Base-by-base conservation (phyloP, 1,140 invertebrate genomes). In the Panagrolaimus sp. region DNA sequence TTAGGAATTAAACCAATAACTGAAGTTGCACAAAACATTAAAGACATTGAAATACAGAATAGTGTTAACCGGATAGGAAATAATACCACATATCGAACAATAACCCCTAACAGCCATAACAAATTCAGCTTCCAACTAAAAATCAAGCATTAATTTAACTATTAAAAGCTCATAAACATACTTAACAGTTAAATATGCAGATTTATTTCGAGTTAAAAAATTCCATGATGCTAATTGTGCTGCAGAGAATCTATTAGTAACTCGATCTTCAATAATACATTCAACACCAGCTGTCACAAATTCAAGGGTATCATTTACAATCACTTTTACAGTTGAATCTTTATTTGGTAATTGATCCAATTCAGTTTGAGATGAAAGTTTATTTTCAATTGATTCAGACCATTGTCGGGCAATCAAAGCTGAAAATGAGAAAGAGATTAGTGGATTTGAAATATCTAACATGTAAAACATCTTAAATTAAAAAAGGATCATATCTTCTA, bases 181-280 rank as follows among this genome's bases (percentile, higher is more conserved):
- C 68, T 78, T 32, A 74, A 47, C 43, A 12, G 63, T 26, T 68
- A 55, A 62, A 74, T 77, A 17, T 45, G 28, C 24, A 43, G 63
- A 24, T 67, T 74, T 43, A 69, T 78, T 32, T 12, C 78, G 28
- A 12, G 76, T 79, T n/a, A 79, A 66, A 64, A 81, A 63, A 66
- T 79, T 79, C 78, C 78, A 79, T 9, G 66, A 71, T 1, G 65
- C 69, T 38, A 79, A 64, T 32, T 76, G 69, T 45, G 76, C 79
- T 4, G 78, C 78, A 17, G 65, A 52, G 65, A 79, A 79, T n/a
- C 79, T 67, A 32, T 58, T 70, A 6, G 78, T 79, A 46, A 79
- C 78, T 28, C 80, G 71, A 43, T 79, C 79, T 64, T 79, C 78
- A 45, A 80, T 77, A 32, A 79, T 78, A 2, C 74, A 63, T 67